Conservation (phyloP, 2,888 invertebrate genomes). For the Mesodorylaimus sp. region DNA sequence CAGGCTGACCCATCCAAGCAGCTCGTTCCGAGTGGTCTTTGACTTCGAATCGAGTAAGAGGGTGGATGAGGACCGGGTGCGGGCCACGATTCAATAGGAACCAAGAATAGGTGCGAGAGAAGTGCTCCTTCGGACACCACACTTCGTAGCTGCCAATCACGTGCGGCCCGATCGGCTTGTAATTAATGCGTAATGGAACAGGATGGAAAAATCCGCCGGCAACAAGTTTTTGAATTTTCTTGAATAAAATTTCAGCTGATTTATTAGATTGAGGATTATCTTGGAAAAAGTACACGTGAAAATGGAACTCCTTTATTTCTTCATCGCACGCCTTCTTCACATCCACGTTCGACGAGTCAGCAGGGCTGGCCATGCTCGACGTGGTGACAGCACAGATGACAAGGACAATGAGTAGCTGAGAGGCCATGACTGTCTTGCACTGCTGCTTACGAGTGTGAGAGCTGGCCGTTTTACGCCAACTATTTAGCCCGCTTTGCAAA, state of each 20-base stretch:
- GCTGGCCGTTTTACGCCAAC: too few species aligned
- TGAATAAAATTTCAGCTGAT: not conserved
- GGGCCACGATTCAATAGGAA: slow-evolving; percentile 9
- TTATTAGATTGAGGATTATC: not conserved
- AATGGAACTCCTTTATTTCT: slow-evolving; percentile 5
- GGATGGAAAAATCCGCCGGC: slow-evolving; percentile 1
- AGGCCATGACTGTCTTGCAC: too few species aligned
- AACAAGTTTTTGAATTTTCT: not conserved
- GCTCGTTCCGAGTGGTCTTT: slow-evolving; percentile 10
- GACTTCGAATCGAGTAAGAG: slow-evolving; percentile 9
- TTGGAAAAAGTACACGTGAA: slow-evolving; percentile 5
- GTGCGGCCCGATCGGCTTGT: slow-evolving; percentile 9
- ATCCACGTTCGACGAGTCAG: too few species aligned
- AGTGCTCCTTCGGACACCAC: slow-evolving; percentile 6
- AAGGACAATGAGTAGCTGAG: too few species aligned
- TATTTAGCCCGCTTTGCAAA: too few species aligned
- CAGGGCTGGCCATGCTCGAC: too few species aligned
- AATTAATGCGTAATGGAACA: not conserved
- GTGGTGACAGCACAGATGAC: too few species aligned
- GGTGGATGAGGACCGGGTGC: slow-evolving; percentile 11
- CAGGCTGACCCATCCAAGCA: slow-evolving; percentile 9
- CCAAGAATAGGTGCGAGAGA: slow-evolving; percentile 2
- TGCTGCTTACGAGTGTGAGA: too few species aligned
- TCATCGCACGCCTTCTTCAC: not conserved
- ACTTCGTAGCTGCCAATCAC: slow-evolving; percentile 9